Conservation (phyloP, 1,140 invertebrate genomes). For the Anthonomus grandis region DNA sequence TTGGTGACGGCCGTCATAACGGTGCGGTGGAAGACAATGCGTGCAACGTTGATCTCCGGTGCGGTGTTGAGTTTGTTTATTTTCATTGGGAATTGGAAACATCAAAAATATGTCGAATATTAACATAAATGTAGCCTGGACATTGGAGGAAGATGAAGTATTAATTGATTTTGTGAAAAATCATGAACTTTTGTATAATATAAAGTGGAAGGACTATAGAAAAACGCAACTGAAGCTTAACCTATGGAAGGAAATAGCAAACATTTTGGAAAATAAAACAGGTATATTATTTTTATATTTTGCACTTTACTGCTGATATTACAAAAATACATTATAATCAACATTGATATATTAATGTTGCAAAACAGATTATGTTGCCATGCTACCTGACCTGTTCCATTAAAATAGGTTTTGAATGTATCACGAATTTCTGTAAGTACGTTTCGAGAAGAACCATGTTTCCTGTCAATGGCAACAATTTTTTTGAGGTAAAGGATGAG, state of each 20-base stretch:
- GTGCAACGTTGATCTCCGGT: not conserved
- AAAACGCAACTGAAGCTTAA: not conserved
- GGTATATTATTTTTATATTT: too few species aligned
- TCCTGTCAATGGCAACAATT: not conserved
- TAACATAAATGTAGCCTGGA: conserved; percentile 4
- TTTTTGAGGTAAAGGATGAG: not conserved
- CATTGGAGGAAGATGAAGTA: conserved; percentile 14
- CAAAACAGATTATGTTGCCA: not conserved
- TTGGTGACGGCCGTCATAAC: not conserved
- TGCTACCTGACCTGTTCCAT: not conserved
- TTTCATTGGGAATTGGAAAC: not conserved
- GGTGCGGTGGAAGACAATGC: conserved; percentile 2
- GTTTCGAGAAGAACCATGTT: not conserved
- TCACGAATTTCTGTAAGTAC: not conserved
- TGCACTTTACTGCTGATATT: not conserved
- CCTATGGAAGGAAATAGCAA: too few species aligned
- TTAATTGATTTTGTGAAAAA: conserved; percentile 20
- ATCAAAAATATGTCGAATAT: conserved; percentile 14
- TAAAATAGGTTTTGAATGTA: not conserved
- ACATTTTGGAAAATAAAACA: too few species aligned
- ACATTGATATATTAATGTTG: not conserved
- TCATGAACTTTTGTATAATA: conserved; percentile 17
- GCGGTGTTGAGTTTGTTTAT: not conserved
- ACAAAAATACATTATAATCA: not conserved
- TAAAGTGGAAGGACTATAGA: not conserved